A percentile compares a stretch with the other conserved stretches of the same genome.
Conservation (phyloP, 1,140 invertebrate species). For the Eulimnadia texana region DNA sequence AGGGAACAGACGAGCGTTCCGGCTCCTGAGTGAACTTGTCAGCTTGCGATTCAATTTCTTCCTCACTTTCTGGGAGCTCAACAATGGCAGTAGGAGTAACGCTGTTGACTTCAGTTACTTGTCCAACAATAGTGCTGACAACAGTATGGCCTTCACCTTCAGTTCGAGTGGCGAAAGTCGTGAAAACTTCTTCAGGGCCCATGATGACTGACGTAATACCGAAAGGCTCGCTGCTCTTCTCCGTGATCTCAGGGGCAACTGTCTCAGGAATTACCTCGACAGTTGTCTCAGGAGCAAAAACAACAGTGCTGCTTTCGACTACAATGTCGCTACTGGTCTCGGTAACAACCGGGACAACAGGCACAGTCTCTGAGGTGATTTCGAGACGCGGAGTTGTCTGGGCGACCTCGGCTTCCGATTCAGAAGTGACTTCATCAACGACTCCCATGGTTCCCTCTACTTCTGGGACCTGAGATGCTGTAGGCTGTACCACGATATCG, state of each 20-base stretch:
- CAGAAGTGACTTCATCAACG: background rate
- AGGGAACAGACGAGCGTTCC: background rate
- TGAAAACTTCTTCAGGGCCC: conserved; percentile 4
- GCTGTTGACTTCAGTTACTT: conserved; percentile 1
- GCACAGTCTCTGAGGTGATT: background rate
- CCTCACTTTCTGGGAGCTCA: background rate
- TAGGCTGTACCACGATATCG: background rate
- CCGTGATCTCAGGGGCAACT: background rate
- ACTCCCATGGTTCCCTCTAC: background rate
- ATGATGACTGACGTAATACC: conserved; percentile 12
- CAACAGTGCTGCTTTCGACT: background rate
- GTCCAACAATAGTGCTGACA: conserved; percentile 9
- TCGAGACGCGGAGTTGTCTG: background rate
- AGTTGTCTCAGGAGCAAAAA: background rate
- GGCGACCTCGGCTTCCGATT: background rate
- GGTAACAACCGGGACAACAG: background rate
- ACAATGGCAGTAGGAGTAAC: conserved; percentile 3
- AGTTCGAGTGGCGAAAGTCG: conserved; percentile 11
- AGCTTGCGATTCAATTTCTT: background rate
- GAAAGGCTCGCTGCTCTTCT: conserved; percentile 3
- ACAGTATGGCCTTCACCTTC: conserved; percentile 5
- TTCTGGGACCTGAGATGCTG: background rate
- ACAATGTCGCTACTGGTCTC: background rate
- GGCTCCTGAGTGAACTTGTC: background rate
- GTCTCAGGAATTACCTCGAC: background rate